Evolutionary conservation across 2,797 vertebrate species (phyloP).

Genomic region (Propithecus deckenii): DNA sequence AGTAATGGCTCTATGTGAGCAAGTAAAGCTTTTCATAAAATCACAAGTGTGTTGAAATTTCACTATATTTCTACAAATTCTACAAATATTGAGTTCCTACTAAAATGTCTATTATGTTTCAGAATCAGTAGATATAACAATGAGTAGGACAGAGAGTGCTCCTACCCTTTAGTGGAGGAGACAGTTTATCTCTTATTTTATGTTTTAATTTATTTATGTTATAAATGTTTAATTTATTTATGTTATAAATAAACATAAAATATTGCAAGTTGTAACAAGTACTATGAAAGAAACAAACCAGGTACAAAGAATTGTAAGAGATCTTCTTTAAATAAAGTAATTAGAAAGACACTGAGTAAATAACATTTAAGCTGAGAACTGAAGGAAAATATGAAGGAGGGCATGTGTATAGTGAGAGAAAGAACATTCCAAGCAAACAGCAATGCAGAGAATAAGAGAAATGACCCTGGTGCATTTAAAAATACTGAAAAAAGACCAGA

Average conservation of each 20-base stretch:
- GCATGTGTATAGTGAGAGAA: neutral
- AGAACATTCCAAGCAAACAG: neutral
- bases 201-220: no score
- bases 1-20: neutral
- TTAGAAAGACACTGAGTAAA: neutral
- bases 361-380: neutral
- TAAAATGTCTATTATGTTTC: constrained; percentile 4
- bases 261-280: neutral
- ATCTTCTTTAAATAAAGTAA: neutral
- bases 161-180: neutral
- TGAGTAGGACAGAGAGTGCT: neutral
- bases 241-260: constrained; percentile 23
- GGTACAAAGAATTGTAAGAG: constrained; percentile 7
- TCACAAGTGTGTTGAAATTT: neutral
- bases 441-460: neutral
- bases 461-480: neutral
- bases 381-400: neutral
- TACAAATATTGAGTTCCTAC: neutral
- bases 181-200: neutral
- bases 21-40: constrained; percentile 38
- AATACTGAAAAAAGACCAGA: neutral
- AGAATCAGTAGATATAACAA: neutral
- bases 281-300: neutral
- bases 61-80: neutral
- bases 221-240: neutral